Conservation (phyloP, 2,888 invertebrate genomes). For the Dryobota labecula region DNA sequence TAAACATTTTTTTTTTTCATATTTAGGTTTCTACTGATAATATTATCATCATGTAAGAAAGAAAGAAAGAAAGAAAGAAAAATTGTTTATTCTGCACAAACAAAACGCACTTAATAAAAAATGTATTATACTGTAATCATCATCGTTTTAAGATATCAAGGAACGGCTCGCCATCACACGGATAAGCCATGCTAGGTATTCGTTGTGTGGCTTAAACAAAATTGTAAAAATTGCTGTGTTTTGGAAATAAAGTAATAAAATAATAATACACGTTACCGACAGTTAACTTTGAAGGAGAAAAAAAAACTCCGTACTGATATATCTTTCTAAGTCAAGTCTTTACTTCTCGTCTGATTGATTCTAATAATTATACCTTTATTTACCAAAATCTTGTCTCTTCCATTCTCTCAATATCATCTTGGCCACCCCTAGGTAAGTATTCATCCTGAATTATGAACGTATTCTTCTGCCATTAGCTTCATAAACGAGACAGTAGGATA, state of each 20-base stretch:
- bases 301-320: background rate
- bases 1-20: no score
- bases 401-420: background rate
- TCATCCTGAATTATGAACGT: conserved; percentile 70
- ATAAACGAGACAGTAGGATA: conserved; percentile 62
- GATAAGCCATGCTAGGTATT: no score
- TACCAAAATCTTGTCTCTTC: conserved; percentile 21
- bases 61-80: no score
- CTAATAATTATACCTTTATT: background rate
- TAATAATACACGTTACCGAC: background rate
- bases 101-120: no score
- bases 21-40: no score
- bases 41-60: no score
- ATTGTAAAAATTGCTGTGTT: background rate
- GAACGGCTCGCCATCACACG: background rate
- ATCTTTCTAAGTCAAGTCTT: background rate
- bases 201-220: no score
- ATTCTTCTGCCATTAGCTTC: conserved; percentile 73
- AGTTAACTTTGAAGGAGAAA: background rate
- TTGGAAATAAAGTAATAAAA: background rate
- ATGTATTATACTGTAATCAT: no score
- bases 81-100: no score
- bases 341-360: background rate
- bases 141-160: background rate
- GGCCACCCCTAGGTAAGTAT: conserved; percentile 64